These are phyloP conservation scores for Bryconaethiops microstoma DNA, from an alignment of 2,797 vertebrate genomes.

Conservation along the genomic window DNA sequence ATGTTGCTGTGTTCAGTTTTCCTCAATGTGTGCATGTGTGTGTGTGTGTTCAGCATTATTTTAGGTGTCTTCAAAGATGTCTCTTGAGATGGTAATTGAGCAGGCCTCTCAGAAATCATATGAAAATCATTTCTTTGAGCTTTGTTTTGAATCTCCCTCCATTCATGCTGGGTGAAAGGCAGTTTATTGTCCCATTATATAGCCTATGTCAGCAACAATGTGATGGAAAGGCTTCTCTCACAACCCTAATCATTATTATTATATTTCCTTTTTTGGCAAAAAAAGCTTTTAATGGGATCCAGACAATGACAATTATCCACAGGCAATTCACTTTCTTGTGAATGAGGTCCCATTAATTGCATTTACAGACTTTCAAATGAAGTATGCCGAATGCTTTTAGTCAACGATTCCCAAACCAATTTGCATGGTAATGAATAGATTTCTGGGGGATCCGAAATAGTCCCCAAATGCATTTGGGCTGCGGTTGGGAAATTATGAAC, in stretches of 20 bases:
- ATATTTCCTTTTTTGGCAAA: conserved; percentile 32
- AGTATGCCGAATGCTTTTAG: conserved; percentile 78
- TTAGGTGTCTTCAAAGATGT: conserved; percentile 70
- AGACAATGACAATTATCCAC: conserved; percentile 73
- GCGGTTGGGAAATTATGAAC: conserved; percentile 49
- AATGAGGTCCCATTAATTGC: conserved; percentile 79
- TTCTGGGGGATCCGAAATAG: conserved; percentile 73
- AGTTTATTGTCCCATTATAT: conserved; percentile 75
- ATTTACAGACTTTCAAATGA: conserved; percentile 81
- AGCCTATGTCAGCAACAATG: conserved; percentile 59
- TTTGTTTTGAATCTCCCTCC: conserved; percentile 66
- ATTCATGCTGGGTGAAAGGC: conserved; percentile 68
- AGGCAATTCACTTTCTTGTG: conserved; percentile 74
- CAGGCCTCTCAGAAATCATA: conserved; percentile 64
- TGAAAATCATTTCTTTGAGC: conserved; percentile 66
- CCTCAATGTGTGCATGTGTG: not conserved
- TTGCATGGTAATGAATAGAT: conserved; percentile 80
- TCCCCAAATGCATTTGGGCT: conserved; percentile 52
- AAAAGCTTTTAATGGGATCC: conserved; percentile 72
- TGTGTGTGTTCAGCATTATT: conserved; percentile 37
- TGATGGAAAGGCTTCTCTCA: conserved; percentile 55
- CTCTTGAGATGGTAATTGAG: conserved; percentile 67
- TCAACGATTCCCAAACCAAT: conserved; percentile 76
- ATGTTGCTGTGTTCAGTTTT: conserved; percentile 21
- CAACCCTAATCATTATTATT: conserved; percentile 62